Base-by-base conservation (phyloP, 2,888 invertebrate species). In the Dermolepida albohirtum region DNA sequence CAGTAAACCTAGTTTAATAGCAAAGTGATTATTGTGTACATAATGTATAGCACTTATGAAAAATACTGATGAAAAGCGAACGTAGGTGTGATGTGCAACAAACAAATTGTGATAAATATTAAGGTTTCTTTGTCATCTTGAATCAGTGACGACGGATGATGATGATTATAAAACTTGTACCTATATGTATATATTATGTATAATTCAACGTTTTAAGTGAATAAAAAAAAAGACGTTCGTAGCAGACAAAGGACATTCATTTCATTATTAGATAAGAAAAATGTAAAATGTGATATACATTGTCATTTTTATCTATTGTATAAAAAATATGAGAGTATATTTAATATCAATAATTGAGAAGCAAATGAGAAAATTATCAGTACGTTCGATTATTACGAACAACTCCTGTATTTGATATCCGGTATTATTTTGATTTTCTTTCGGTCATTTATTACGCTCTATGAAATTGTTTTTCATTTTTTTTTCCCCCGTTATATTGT, bases 331-430 rank as follows among this genome's bases (percentile, higher is more conserved):
- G 6, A 1, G 34, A 34, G 34, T 34, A 57, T 43, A 22, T 43
- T 57, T 57, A 57, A 47, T 59, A 59, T 47, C 47, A 59, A 47
- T 16, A 2, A 47, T 5, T 34, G 14, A 34, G 27, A 14, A 16
- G 6, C 12, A n/a, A 34, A 5, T 5, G 4, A 47, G 6, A 44
- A 55, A 64, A 55, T 39, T 22, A 22, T 62, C 44, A 34, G 62
- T 59, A 34, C 50, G 59, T 52, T 65, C 65, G 47, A 14, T 65
- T 44, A 59, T 7, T 47, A 47, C 49, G 68, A 70, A 62, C 59
- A 66, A 50, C 55, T 63, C 40, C 10, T 65, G 72, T 72, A 71
- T 71, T 70, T 62, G 64, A 68, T 68, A 54, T 69, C 65, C 64
- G 72, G 72, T 72, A 72, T 72, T 71, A 72, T 70, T 52, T 52